phyloP scores from a whole-genome alignment of 2,113 vertebrate species.

The Odocoileus hemionus region DNA sequence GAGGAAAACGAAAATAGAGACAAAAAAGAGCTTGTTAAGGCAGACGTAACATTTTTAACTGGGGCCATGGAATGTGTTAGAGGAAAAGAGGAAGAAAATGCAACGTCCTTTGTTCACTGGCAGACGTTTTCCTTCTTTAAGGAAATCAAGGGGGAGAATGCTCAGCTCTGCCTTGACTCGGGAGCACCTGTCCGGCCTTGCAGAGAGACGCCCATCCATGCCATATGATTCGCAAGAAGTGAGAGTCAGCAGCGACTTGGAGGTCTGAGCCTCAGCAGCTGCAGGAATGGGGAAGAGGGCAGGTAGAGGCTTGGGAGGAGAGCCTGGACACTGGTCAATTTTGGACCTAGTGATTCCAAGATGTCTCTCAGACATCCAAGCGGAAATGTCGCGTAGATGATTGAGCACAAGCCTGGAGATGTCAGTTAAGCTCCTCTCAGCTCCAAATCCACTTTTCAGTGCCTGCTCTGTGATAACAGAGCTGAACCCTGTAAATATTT shows the following conservation, averaged over 20 bases:
- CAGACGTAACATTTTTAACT: not conserved
- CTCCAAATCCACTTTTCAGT: not conserved
- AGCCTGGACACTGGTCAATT: not conserved
- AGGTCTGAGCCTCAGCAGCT: not conserved
- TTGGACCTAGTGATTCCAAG: not conserved
- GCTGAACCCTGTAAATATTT: not conserved
- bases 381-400: not conserved
- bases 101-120: not conserved
- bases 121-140: not conserved
- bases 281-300: not conserved
- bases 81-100: not conserved
- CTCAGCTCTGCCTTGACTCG: not conserved
- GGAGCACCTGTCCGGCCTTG: not conserved
- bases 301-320: not conserved
- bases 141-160: not conserved
- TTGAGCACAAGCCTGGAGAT: not conserved
- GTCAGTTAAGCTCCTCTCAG: not conserved
- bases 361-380: not conserved
- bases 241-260: not conserved
- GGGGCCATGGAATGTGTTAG: not conserved
- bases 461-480: not conserved
- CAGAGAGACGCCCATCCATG: not conserved
- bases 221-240: not conserved
- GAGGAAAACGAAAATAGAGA: not conserved
- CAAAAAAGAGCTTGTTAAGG: not conserved